Evolutionary conservation across 2,888 invertebrate species (phyloP), one percentile per base, ranked within the genome.

Genomic region (Anorthoa munda): DNA sequence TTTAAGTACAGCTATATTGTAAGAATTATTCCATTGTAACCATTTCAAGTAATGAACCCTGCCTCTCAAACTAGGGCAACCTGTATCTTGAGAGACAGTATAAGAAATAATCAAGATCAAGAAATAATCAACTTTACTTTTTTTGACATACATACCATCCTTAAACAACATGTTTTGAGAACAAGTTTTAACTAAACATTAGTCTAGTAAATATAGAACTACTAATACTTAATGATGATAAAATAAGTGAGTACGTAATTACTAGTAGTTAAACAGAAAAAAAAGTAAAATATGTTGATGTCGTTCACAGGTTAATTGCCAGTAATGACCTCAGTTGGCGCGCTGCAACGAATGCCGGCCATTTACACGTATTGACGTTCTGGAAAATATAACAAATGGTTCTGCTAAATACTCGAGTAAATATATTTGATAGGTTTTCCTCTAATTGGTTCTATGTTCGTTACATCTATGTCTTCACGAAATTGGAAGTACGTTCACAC

Each of bases 261-360:
- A 50, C 15, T 51, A 12, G 55, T 26, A 51, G 26, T 67, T 71
- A 48, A 67, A 71, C 39, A 45, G 26, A 67, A 66, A 58, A 73
- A 78, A 78, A 31, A 26, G 26, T 51, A 46, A 74, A 70, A 64
- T 55, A 61, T 72, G 56, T 76, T 72, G 72, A 80, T 66, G 56
- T 77, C 65, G 77, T 72, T 77, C 58, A 55, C 77, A 72, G 66
- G 77, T 80, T 68, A 80, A 81, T 81, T 80, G 67, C 72, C 55
- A 46, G 61, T 80, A 81, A 81, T 81, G 77, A 63, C 72, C 45
- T 61, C 26, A 67, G 64, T 61, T 51, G 56, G 66, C 50, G 50
- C 58, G 81, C 31, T 65, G 79, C 81, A 75, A 77, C 65, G 45
- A 77, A 58, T 70, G 58, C 58, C 65, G 46, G 48, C 51, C 56